A percentile compares a stretch with the other conserved stretches of the same genome.
Conservation (phyloP, 2,888 invertebrate species). For the Phaedon cochleariae region DNA sequence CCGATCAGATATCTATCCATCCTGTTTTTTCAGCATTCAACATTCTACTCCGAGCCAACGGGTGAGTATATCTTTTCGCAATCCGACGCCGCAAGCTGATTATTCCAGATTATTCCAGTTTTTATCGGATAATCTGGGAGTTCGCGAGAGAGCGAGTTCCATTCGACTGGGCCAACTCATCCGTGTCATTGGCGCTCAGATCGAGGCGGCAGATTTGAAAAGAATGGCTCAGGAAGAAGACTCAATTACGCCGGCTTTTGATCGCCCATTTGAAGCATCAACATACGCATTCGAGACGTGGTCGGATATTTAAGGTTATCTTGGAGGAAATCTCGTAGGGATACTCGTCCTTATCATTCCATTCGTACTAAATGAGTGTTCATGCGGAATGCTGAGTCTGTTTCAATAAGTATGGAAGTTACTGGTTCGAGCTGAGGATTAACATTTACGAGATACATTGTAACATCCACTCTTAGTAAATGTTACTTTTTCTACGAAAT, state of each 20-base stretch:
- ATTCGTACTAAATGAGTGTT: not conserved
- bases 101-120: not conserved
- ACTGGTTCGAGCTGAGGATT: too few relatives aligned
- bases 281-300: slow-evolving; percentile 12
- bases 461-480: too few relatives aligned
- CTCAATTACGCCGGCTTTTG: slow-evolving; percentile 36
- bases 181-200: slow-evolving; percentile 35
- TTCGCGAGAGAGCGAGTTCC: slow-evolving; percentile 2
- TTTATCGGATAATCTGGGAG: slow-evolving; percentile 8
- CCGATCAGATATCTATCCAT: not conserved
- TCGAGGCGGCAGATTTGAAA: slow-evolving; percentile 24
- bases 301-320: not conserved
- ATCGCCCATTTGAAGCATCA: slow-evolving; percentile 34
- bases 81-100: not conserved
- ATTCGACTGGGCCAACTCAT: slow-evolving; percentile 29
- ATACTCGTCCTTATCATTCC: not conserved
- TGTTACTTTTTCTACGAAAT: too few relatives aligned
- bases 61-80: not conserved
- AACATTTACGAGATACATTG: too few relatives aligned
- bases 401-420: too few relatives aligned
- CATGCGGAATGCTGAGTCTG: not conserved
- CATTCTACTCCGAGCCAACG: not conserved
- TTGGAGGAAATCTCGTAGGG: not conserved
- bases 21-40: not conserved
- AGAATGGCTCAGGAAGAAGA: slow-evolving; percentile 31